Evolutionary conservation across 1,140 invertebrate species (phyloP), one percentile per base, ranked within the genome.

Genomic region (Probaryconus sp.): DNA sequence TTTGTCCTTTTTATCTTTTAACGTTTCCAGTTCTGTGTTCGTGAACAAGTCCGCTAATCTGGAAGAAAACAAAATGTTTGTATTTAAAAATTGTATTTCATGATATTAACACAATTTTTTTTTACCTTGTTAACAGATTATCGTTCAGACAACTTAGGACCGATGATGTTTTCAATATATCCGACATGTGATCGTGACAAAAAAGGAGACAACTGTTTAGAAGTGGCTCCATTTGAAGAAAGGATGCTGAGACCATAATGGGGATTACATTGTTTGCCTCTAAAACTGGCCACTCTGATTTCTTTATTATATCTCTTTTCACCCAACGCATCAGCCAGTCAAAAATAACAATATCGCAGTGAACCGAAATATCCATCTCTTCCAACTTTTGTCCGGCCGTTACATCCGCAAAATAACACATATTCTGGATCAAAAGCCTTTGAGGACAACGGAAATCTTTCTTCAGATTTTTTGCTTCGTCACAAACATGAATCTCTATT

Each of bases 251-350:
- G 1, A 98, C 95, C 47, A 97, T 88, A 43, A 98, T 95, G 0
- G 95, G 95, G 50, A 97, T 91, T 0, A 96, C 96, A 87, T 95
- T 97, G 55, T 89, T 91, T 1, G 93, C 88, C 80, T 97, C 96
- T 10, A 97, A 86, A 64, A 91, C 86, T 2, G 95, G 94, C 86
- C 91, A 91, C 45, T 91, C 89, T 56, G 91, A 91, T 60, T 91
- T 90, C 47, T 91, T 87, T 26, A 91, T 89, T 0, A 90, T 86
- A 69, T 93, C 93, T 38, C 91, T 90, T 82, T 95, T 94, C 0
- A 97, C 94, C 95, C 96, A 98, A 70, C 93, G 91, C 93, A 98
- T 97, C n/a, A 98, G 86, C 96, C 96, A 98, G 72, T 98, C 96
- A 84, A 98, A 98, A 67, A 94, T 93, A 40, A 91, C 92, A 38